Base-by-base conservation (phyloP, 2,888 invertebrate genomes). In the Lycaena phlaeas region DNA sequence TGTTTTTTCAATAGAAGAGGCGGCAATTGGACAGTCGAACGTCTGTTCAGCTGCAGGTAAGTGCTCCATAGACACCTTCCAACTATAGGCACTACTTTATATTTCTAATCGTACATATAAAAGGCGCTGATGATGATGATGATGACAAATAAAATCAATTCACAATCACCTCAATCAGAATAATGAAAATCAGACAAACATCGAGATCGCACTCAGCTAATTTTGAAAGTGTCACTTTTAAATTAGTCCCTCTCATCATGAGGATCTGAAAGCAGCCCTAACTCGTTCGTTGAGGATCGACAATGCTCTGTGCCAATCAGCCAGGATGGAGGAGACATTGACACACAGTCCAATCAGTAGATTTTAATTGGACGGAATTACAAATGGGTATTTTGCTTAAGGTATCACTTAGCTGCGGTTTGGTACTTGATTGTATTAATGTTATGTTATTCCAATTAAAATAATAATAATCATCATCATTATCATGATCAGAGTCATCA, bases 321-420 rank as follows among this genome's bases (percentile, higher is more conserved):
- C 14, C 10, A n/a, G 28, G 36, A 42, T 31, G 48, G 40, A 40
- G 17, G 44, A 52, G 52, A 55, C 52, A 50, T 46, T 54, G 53
- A 55, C 44, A 44, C 47, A 54, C 45, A 43, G 42, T 40, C 50
- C 51, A 55, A 55, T 55, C 53, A 51, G 50, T 45, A 43, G 42
- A 36, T 43, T 47, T 49, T 55, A 51, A 55, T 52, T 54, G 52
- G 45, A 44, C 45, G 34, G 46, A 22, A 42, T 34, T 25, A 27
- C 27, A 27, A 27, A 38, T 27, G 25, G 31, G n/a, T 26, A 28
- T 39, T 40, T 34, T 34, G 31, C 26, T 31, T 40, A 40, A 34
- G 39, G 38, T 22, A 38, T 26, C 12, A 17, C 31, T 40, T 26
- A 40, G 26, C 15, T 34, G 34, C 12, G 34, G 9, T 22, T 18